Conservation (phyloP, 2,888 invertebrate genomes). For the Harmothoe impar region DNA sequence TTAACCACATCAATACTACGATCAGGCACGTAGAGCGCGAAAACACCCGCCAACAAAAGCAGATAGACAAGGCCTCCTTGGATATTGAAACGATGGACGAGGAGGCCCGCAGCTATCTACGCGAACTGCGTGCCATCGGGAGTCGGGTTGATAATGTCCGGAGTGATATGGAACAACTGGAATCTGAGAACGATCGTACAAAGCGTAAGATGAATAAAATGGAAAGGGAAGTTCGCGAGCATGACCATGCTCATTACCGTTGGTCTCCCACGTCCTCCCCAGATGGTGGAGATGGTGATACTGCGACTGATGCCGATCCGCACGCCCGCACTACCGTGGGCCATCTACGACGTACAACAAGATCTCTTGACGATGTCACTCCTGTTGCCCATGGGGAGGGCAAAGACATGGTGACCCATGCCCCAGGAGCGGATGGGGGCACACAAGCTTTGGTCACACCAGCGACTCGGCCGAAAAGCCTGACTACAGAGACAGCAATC, state of each 20-base stretch:
- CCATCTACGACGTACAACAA: constrained; percentile 34
- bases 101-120: neutral
- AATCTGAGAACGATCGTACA: constrained; percentile 8
- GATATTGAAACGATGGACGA: constrained; percentile 62
- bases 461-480: neutral
- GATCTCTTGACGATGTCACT: constrained; percentile 43
- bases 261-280: neutral
- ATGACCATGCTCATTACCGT: neutral
- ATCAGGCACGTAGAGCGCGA: neutral
- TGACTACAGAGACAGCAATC: constrained; percentile 34
- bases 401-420: neutral
- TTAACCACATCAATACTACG: constrained; percentile 21
- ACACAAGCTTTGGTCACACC: constrained; percentile 24
- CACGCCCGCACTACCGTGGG: constrained; percentile 40
- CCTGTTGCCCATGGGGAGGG: neutral
- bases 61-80: constrained; percentile 63
- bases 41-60: constrained; percentile 56
- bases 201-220: constrained; percentile 48
- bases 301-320: neutral
- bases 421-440: neutral
- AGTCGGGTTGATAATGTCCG: constrained; percentile 26
- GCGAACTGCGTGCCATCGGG: neutral
- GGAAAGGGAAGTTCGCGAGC: constrained; percentile 45
- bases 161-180: neutral
- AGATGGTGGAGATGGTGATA: neutral